Percentiles rank a stretch among this genome's conserved stretches.
Evolutionary conservation across 1,140 invertebrate genomes (phyloP).

Genomic region (Cryptotermes secundus): DNA sequence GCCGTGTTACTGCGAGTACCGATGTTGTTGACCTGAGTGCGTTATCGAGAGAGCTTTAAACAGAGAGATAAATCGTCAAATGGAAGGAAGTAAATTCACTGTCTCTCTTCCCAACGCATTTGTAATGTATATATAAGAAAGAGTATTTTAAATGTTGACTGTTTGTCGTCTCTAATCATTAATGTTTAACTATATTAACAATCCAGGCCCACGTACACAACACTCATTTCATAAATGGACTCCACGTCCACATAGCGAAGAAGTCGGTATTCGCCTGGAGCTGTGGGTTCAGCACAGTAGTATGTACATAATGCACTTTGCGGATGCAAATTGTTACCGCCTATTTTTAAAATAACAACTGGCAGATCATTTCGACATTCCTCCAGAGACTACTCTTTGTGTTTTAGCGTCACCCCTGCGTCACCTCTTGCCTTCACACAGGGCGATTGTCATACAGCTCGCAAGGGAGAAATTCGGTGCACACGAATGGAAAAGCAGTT

Average conservation of each 20-base stretch:
- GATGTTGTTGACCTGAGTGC: neutral
- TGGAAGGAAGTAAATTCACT: neutral
- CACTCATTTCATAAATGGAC: neutral
- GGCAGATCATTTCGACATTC: too few species aligned
- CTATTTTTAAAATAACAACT: too few species aligned
- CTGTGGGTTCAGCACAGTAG: too few species aligned
- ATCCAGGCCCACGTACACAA: neutral
- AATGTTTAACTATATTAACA: slow-evolving; percentile 16
- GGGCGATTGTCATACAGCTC: too few species aligned
- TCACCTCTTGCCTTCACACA: too few species aligned
- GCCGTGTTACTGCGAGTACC: neutral
- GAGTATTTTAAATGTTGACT: slow-evolving; percentile 25
- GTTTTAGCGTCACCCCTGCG: too few species aligned
- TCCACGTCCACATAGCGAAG: neutral
- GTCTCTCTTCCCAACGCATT: neutral
- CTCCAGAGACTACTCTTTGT: too few species aligned
- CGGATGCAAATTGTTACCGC: too few species aligned
- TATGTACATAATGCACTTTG: too few species aligned
- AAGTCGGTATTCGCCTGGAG: neutral
- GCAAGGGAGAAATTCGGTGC: too few species aligned
- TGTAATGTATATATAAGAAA: slow-evolving; percentile 20
- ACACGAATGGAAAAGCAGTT: neutral
- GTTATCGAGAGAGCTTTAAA: neutral
- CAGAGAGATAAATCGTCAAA: neutral
- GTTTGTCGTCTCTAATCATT: slow-evolving; percentile 16